Conservation (phyloP, 2,797 vertebrate species). For the Acrocephalus scirpaceus region DNA sequence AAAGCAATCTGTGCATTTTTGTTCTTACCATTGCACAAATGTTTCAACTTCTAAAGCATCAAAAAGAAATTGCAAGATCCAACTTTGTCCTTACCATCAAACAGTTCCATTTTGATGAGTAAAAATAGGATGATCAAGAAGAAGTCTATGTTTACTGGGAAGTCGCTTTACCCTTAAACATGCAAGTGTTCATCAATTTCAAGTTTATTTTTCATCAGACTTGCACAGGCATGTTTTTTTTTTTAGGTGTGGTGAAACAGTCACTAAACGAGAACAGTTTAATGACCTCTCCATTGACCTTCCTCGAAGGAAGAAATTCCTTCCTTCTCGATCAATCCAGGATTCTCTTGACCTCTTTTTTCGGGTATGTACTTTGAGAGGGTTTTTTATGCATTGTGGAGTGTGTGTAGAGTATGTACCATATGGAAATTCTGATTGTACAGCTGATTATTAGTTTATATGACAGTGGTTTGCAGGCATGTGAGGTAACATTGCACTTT, state of each 20-base stretch:
- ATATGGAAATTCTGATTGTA: not conserved
- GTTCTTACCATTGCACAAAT: not conserved
- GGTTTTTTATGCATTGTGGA: not conserved
- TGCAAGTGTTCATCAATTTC: not conserved
- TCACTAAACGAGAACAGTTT: slow-evolving; percentile 95
- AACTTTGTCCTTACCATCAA: not conserved
- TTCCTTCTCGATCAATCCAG: slow-evolving; percentile 92
- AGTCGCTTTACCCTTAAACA: not conserved
- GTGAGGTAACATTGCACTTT: not conserved
- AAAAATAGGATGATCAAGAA: not conserved
- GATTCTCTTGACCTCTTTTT: slow-evolving; percentile 98
- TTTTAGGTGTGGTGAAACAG: slow-evolving; percentile 89
- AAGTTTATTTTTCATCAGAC: not conserved
- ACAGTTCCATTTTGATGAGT: not conserved
- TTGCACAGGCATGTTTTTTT: not conserved
- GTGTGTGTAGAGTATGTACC: not conserved
- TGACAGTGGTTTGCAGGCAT: not conserved
- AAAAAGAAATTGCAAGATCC: not conserved
- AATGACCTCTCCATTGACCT: slow-evolving; percentile 98
- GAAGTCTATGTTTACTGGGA: not conserved
- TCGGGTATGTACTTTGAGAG: slow-evolving; percentile 77
- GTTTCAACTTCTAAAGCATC: not conserved
- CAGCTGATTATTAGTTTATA: not conserved
- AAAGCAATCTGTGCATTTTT: not conserved
- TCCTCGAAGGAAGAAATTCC: slow-evolving; percentile 90